Conservation (phyloP, 2,797 vertebrate genomes). For the Acanthurus tractus region DNA sequence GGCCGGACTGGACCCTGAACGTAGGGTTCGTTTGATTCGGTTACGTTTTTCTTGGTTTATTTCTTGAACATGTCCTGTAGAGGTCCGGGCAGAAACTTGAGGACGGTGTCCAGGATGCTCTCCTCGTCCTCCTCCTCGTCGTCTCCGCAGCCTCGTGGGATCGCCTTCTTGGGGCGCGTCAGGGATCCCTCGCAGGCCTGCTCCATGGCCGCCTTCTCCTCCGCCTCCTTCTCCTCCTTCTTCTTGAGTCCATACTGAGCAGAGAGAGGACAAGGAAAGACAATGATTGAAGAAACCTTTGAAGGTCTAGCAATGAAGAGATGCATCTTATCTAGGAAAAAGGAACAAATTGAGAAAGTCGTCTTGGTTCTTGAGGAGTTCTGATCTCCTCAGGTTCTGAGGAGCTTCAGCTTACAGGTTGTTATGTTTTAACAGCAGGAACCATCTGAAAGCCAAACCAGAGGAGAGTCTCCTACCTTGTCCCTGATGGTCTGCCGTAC, state of each 20-base stretch:
- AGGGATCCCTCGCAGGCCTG: constrained; percentile 97
- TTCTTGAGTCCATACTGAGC: constrained; percentile 97
- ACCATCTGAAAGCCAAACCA: background rate
- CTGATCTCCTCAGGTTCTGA: no score
- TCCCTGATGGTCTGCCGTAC: constrained; percentile 98
- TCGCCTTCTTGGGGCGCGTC: constrained; percentile 97
- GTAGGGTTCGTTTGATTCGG: constrained; percentile 50
- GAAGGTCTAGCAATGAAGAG: no score
- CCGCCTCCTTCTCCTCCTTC: constrained; percentile 98
- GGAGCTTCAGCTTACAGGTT: no score
- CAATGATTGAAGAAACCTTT: background rate
- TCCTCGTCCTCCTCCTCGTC: constrained; percentile 97
- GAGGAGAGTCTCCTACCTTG: constrained; percentile 86
- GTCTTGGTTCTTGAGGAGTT: no score
- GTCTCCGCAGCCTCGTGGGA: constrained; percentile 94
- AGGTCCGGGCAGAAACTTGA: constrained; percentile 97
- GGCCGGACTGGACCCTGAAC: constrained; percentile 56
- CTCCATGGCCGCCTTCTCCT: constrained; percentile 98
- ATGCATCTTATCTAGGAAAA: no score
- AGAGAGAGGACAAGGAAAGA: constrained; percentile 8
- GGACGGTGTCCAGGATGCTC: constrained; percentile 98
- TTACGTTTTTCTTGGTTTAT: constrained; percentile 79
- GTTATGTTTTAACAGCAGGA: no score
- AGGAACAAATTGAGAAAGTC: no score
- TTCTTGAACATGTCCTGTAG: constrained; percentile 99